Evolutionary conservation across 2,888 invertebrate species (phyloP), one percentile per base, ranked within the genome.

Genomic region (Leucoptera coffeella): DNA sequence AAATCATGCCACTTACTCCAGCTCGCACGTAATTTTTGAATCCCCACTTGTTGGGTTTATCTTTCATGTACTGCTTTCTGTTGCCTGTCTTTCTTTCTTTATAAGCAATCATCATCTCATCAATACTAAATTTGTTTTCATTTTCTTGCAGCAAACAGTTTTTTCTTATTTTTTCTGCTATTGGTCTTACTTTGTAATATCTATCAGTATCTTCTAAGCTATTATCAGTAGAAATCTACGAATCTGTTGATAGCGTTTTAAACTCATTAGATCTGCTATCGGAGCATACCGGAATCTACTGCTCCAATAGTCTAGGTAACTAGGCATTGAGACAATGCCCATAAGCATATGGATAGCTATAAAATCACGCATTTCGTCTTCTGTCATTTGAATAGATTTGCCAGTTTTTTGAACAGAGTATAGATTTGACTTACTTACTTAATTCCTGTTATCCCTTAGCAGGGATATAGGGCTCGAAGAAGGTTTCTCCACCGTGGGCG

Each of bases 1-100:
- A 39, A 14, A 38, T 42, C 13, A 51, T 39, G 3, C 47, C 50
- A 14, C 39, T 36, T 10, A 45, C 35, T 4, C 48, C 47, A 21
- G 45, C 42, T 12, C 47, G 22, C 2, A 44, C 42, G 33, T 40
- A 45, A 19, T 43, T 40, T 37, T 52, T 50, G 17, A 45, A 44
- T 2, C 50, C 49, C 45, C 45, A 51, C 29, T 50, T 47, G 7
- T 33, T 38, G 1, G 48, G 48, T 28, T 50, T 53, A 4, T 43
- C 40, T 25, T 40, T 40, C 22, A 45, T 43, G 23, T 49, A 54
- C 22, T 53, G 49, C 2, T 34, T 28, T 10, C 45, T 28, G 5
- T 31, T 41, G 1, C 45, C 50, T 2, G 48, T 46, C 32, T 40
- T 48, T 2, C 21, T 37, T 0, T 45, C 47, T 37, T 52, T 49